Conservation (phyloP, 2,888 invertebrate genomes). For the Dorcus parallelipipedus region DNA sequence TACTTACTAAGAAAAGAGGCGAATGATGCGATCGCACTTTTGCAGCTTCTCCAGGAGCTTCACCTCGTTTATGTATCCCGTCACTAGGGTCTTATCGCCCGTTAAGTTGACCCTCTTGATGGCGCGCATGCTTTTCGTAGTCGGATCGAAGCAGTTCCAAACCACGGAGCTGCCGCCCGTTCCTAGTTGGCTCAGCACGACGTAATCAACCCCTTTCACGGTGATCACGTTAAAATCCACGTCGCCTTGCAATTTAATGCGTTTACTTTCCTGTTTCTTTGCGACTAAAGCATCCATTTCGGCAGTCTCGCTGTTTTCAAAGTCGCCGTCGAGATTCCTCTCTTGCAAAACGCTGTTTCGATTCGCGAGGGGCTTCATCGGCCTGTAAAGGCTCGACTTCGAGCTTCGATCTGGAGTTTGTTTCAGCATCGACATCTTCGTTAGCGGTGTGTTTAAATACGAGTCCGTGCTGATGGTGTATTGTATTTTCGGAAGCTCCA, state of each 20-base stretch:
- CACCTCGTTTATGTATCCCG: conserved; percentile 88
- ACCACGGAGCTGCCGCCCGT: conserved; percentile 91
- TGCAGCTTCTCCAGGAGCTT: conserved; percentile 76
- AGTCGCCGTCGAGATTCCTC: neutral
- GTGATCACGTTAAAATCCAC: conserved; percentile 50
- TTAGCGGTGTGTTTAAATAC: neutral
- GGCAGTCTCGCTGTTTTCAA: conserved; percentile 6
- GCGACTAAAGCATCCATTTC: conserved; percentile 3
- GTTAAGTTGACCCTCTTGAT: conserved; percentile 81
- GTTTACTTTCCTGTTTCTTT: neutral
- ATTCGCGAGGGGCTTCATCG: neutral
- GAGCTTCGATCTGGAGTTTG: neutral
- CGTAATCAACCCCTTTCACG: conserved; percentile 72
- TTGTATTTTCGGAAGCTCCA: neutral
- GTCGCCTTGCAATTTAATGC: neutral
- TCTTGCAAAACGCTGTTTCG: neutral
- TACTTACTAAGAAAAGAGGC: conserved; percentile 83
- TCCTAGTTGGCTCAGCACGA: conserved; percentile 72
- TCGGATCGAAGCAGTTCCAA: conserved; percentile 64
- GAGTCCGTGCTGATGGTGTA: neutral
- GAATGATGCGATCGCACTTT: conserved; percentile 77
- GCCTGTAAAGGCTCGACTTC: neutral
- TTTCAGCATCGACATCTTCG: neutral
- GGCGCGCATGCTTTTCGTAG: conserved; percentile 61
- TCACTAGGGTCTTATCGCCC: conserved; percentile 66